phyloP scores from a whole-genome alignment of 2,888 invertebrate species.

The Troides helena region DNA sequence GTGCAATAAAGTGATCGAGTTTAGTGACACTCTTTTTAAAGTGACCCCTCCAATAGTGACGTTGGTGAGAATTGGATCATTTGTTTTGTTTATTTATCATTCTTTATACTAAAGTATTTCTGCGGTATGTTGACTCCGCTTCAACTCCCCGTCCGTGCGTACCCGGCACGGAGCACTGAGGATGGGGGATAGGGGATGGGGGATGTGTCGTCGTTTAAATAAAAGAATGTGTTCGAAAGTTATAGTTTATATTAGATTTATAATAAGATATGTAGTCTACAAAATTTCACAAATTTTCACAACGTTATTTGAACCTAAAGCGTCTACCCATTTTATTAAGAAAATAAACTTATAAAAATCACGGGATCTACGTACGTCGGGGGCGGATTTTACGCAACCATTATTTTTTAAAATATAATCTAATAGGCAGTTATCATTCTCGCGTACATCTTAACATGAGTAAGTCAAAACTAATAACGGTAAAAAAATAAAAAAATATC shows the following conservation, averaged over 20 bases:
- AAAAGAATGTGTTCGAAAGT: slow-evolving; percentile 73
- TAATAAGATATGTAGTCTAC: slow-evolving; percentile 81
- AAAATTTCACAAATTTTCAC: slow-evolving; percentile 81
- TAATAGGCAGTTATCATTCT: slow-evolving; percentile 77
- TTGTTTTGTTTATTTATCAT: too few relatives aligned
- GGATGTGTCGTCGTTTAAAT: slow-evolving; percentile 43
- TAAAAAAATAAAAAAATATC: slow-evolving; percentile 81
- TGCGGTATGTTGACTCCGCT: too few relatives aligned
- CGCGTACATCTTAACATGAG: slow-evolving; percentile 72
- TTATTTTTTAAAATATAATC: slow-evolving; percentile 80
- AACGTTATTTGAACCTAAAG: slow-evolving; percentile 81
- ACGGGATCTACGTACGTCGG: slow-evolving; percentile 73
- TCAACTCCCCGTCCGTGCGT: background rate
- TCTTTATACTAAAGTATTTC: too few relatives aligned
- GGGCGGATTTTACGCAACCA: slow-evolving; percentile 74
- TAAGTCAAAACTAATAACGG: slow-evolving; percentile 78
- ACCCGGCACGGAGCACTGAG: background rate
- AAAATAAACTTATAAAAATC: slow-evolving; percentile 80
- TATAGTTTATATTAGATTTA: slow-evolving; percentile 81
- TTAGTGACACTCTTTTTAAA: too few relatives aligned
- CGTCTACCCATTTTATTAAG: slow-evolving; percentile 80
- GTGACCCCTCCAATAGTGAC: too few relatives aligned
- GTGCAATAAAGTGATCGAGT: too few relatives aligned
- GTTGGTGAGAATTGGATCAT: too few relatives aligned
- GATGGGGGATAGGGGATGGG: background rate